phyloP scores from a whole-genome alignment of 2,888 invertebrate genomes.

The Drosophila meridiana region DNA sequence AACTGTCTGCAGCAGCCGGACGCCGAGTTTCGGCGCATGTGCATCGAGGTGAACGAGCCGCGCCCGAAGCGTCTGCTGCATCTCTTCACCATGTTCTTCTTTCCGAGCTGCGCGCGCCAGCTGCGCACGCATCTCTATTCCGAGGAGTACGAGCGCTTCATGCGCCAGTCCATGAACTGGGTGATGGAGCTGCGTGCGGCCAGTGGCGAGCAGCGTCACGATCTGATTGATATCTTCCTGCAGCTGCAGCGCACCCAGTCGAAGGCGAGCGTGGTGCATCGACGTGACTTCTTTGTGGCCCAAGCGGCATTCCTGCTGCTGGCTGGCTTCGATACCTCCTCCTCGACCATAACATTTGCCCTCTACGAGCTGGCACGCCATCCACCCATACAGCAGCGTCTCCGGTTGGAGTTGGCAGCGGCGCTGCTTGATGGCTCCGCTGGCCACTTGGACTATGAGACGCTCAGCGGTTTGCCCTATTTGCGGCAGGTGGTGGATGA shows the following conservation, averaged over 20 bases:
- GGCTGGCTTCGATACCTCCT: conserved; percentile 83
- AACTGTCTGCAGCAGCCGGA: conserved; percentile 85
- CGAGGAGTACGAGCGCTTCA: conserved; percentile 78
- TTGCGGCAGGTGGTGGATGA: conserved; percentile 84
- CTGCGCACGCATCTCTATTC: conserved; percentile 79
- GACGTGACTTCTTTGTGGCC: conserved; percentile 78
- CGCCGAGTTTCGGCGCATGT: conserved; percentile 83
- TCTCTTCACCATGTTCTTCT: conserved; percentile 83
- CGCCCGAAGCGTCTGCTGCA: conserved; percentile 81
- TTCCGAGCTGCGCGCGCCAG: conserved; percentile 79
- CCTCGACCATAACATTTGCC: conserved; percentile 84
- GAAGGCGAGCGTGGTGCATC: conserved; percentile 58
- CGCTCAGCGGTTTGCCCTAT: conserved; percentile 84
- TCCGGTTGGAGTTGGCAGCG: conserved; percentile 83
- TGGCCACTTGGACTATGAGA: conserved; percentile 83
- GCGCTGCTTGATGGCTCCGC: conserved; percentile 65
- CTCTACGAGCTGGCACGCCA: conserved; percentile 84
- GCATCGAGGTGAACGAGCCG: conserved; percentile 83
- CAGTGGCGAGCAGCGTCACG: conserved; percentile 83
- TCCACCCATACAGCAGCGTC: conserved; percentile 81
- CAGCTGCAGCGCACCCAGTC: conserved; percentile 79
- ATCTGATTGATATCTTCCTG: conserved; percentile 86
- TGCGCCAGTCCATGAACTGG: conserved; percentile 84
- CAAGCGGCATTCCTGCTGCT: conserved; percentile 81
- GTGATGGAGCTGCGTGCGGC: conserved; percentile 83